These are phyloP conservation scores for Conus betulinus DNA, from an alignment of 1,140 invertebrate species.

Conservation along the genomic window DNA sequence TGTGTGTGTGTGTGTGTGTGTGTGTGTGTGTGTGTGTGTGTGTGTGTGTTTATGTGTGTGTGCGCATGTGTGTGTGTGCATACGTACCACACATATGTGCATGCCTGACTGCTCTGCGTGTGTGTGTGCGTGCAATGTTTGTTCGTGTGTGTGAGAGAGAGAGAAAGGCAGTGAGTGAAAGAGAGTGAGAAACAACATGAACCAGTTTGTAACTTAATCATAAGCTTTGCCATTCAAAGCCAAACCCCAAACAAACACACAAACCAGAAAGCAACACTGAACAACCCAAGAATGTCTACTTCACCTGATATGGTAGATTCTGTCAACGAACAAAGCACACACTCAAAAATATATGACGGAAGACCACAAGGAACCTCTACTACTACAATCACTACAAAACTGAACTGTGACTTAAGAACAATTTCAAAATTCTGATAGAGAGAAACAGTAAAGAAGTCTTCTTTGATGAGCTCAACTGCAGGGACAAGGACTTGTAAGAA, in stretches of 20 bases:
- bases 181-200: no score
- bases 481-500: no score
- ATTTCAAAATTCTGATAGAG: not conserved
- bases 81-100: not conserved
- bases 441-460: no score
- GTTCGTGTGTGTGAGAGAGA: not conserved
- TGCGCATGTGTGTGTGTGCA: not conserved
- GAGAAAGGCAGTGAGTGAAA: not conserved
- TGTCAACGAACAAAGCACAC: not conserved
- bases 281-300: not conserved
- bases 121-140: slow-evolving; percentile 18
- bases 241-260: not conserved
- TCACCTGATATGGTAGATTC: slow-evolving; percentile 6
- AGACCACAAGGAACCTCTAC: not conserved
- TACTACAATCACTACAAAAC: not conserved
- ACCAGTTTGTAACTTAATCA: not conserved
- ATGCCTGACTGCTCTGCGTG: not conserved
- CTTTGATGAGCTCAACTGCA: no score
- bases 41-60: not conserved
- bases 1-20: not conserved
- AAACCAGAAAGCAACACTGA: not conserved
- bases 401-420: not conserved
- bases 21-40: not conserved
- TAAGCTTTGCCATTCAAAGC: not conserved
- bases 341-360: no score